These are phyloP conservation scores for Acleris emargana DNA, from an alignment of 2,888 invertebrate genomes.

Conservation along the genomic window DNA sequence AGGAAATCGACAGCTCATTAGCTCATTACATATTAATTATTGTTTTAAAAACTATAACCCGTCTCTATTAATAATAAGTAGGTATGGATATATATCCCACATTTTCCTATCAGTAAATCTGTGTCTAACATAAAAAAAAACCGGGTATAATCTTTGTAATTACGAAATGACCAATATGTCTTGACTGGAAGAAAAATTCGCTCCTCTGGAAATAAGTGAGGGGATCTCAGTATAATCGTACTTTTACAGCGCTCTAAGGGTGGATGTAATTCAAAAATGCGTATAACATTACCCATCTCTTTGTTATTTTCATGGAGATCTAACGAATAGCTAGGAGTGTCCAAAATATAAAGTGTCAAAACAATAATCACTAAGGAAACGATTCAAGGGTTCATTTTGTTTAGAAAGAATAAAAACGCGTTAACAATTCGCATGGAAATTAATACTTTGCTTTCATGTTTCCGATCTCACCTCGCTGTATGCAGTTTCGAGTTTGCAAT, in stretches of 20 bases:
- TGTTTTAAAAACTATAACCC: too few species aligned
- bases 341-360: background rate
- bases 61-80: too few species aligned
- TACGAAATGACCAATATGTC: slow-evolving; percentile 55
- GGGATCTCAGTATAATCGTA: slow-evolving; percentile 30
- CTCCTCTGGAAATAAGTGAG: slow-evolving; percentile 41
- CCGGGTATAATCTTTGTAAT: slow-evolving; percentile 48
- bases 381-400: too few species aligned
- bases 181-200: slow-evolving; percentile 51
- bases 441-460: too few species aligned
- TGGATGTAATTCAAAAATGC: slow-evolving; percentile 12
- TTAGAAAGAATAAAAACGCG: too few species aligned
- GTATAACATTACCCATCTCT: slow-evolving; percentile 12
- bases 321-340: too few species aligned
- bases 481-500: too few species aligned
- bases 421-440: too few species aligned
- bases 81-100: too few species aligned
- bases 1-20: too few species aligned
- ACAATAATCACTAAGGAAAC: background rate
- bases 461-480: too few species aligned
- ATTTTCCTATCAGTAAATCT: slow-evolving; percentile 10
- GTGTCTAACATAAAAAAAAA: slow-evolving; percentile 32
- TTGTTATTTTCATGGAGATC: background rate
- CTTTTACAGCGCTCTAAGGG: slow-evolving; percentile 28
- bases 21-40: too few species aligned